These are phyloP conservation scores for Brachionichthys hirsutus DNA, from an alignment of 2,113 vertebrate species.

Conservation along the genomic window DNA sequence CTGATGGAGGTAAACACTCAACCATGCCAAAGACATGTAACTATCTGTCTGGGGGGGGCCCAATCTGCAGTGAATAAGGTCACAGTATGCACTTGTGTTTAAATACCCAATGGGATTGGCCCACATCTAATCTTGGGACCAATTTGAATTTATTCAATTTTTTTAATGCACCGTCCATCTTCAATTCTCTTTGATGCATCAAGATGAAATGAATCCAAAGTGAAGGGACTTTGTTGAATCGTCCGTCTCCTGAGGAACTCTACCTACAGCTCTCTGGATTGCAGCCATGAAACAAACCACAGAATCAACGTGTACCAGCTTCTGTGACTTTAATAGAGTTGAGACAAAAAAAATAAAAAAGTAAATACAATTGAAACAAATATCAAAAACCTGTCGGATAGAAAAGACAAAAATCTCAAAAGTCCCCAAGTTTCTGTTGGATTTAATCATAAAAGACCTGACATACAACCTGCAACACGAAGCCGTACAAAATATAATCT, in stretches of 20 bases:
- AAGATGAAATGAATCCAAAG: no score
- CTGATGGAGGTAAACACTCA: slow-evolving; percentile 49
- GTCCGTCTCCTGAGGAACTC: no score
- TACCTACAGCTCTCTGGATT: no score
- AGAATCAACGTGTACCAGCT: slow-evolving; percentile 19
- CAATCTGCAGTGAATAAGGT: no score
- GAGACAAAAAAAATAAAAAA: slow-evolving; percentile 49
- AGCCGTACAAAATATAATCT: slow-evolving; percentile 63
- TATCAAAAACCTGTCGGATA: slow-evolving; percentile 61
- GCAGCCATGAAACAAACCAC: slow-evolving; percentile 16
- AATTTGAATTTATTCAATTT: no score
- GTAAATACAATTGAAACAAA: slow-evolving; percentile 44
- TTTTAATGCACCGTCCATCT: no score
- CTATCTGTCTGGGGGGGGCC: slow-evolving; percentile 48
- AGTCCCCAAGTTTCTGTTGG: slow-evolving; percentile 43
- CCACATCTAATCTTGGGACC: no score
- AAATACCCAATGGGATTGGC: no score
- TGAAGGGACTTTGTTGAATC: no score
- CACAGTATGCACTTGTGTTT: no score
- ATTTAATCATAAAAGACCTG: slow-evolving; percentile 66
- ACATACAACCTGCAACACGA: slow-evolving; percentile 69
- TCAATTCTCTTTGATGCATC: no score
- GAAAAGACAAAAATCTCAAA: slow-evolving; percentile 57
- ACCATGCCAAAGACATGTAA: slow-evolving; percentile 28
- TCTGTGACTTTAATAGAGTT: slow-evolving; percentile 56